Evolutionary conservation across 2,113 vertebrate species (phyloP).

Genomic region (Casuarius casuarius): DNA sequence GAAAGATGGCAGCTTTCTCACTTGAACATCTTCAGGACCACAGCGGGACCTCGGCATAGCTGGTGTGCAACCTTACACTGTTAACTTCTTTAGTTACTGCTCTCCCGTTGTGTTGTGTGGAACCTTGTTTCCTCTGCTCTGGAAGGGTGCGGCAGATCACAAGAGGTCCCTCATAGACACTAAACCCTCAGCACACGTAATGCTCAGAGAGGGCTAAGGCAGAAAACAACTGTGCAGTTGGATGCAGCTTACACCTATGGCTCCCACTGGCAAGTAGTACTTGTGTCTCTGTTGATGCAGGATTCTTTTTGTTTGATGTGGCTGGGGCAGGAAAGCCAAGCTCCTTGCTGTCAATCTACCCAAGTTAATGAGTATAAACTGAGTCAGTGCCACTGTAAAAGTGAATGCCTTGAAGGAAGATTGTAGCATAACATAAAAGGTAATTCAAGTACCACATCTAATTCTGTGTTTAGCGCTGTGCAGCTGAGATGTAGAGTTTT

Average conservation of each 20-base stretch:
- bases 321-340: slow-evolving; percentile 31
- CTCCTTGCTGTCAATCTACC: not conserved
- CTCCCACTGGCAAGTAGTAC: not conserved
- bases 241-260: not conserved
- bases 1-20: not conserved
- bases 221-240: not conserved
- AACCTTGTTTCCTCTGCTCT: not conserved
- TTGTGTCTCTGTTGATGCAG: slow-evolving; percentile 2
- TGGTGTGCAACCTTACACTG: not conserved
- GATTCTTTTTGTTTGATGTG: slow-evolving; percentile 40
- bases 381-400: slow-evolving; percentile 11
- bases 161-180: not conserved
- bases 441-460: not conserved
- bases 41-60: not conserved
- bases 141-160: not conserved
- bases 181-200: not conserved
- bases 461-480: not conserved
- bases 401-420: slow-evolving; percentile 40
- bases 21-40: not conserved
- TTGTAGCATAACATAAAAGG: not conserved
- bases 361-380: slow-evolving; percentile 6
- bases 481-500: slow-evolving; percentile 2
- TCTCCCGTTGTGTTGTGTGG: not conserved
- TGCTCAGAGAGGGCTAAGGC: not conserved
- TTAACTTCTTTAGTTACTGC: not conserved